Percentiles rank a stretch among this genome's conserved stretches.
phyloP scores from a whole-genome alignment of 2,888 invertebrate genomes.

The Crioceris asparagi region DNA sequence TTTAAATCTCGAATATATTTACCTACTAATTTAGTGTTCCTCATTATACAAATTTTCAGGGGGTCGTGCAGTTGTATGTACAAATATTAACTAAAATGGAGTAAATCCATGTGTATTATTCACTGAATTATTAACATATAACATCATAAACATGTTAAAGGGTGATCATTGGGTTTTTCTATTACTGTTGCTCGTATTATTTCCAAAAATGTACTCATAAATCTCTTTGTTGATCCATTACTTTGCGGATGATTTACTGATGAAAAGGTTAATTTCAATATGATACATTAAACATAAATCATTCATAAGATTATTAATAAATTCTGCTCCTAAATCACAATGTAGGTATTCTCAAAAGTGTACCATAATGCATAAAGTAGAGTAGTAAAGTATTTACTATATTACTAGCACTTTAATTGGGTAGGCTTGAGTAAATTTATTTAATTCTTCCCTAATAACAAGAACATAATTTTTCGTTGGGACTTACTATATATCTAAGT shows the following conservation, averaged over 20 bases:
- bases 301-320: background rate
- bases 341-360: background rate
- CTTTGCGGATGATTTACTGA: too few relatives aligned
- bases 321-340: background rate
- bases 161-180: background rate
- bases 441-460: too few relatives aligned
- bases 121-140: background rate
- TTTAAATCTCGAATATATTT: too few relatives aligned
- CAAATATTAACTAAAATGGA: too few relatives aligned
- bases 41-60: background rate
- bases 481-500: slow-evolving; percentile 10
- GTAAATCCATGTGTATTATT: too few relatives aligned
- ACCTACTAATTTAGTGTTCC: background rate
- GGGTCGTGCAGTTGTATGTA: background rate
- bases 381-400: too few relatives aligned
- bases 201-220: background rate
- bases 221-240: too few relatives aligned
- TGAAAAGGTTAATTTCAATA: too few relatives aligned
- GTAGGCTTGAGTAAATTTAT: too few relatives aligned
- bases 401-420: too few relatives aligned
- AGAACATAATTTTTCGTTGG: slow-evolving; percentile 8
- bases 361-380: background rate
- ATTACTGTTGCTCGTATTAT: background rate
- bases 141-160: background rate
- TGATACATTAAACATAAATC: too few relatives aligned